Conservation (phyloP, 1,140 invertebrate genomes). For the Cataglyphis hispanica region DNA sequence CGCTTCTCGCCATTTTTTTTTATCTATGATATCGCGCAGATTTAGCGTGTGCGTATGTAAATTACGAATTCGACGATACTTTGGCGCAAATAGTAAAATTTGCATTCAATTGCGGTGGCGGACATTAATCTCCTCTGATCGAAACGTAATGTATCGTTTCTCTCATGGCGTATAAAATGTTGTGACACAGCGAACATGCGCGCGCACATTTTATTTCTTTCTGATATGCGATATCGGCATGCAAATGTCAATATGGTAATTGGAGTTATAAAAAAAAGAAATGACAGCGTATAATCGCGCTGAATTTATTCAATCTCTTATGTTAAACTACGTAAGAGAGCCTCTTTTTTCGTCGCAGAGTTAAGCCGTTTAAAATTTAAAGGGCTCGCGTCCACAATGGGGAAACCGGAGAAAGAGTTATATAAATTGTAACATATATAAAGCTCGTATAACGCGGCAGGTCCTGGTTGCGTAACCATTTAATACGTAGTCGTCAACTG, state of each 20-base stretch:
- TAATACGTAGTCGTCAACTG: conserved; percentile 37
- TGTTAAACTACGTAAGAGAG: not conserved
- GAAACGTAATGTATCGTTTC: conserved; percentile 41
- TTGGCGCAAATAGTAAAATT: conserved; percentile 54
- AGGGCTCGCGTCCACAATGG: conserved; percentile 1
- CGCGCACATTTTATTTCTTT: conserved; percentile 37
- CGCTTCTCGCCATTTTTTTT: conserved; percentile 10
- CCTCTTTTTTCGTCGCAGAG: not conserved
- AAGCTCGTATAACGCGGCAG: not conserved
- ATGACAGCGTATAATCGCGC: not conserved
- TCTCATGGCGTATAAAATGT: conserved; percentile 2
- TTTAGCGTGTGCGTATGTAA: conserved; percentile 38
- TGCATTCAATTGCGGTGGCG: conserved; percentile 48
- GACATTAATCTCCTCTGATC: conserved; percentile 53
- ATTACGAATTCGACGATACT: conserved; percentile 45
- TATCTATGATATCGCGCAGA: conserved; percentile 33
- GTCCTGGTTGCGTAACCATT: conserved; percentile 20
- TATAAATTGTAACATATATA: conserved; percentile 31
- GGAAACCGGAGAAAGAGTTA: conserved; percentile 10
- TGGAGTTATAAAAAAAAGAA: conserved; percentile 27
- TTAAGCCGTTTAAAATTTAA: conserved; percentile 41
- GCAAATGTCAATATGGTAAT: conserved; percentile 60
- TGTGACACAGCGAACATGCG: conserved; percentile 8
- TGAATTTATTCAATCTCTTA: conserved; percentile 41
- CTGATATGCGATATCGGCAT: conserved; percentile 37